Percentiles rank a stretch among this genome's conserved stretches.
Conservation (phyloP, 2,888 invertebrate species). For the Drosophila acutilabella region DNA sequence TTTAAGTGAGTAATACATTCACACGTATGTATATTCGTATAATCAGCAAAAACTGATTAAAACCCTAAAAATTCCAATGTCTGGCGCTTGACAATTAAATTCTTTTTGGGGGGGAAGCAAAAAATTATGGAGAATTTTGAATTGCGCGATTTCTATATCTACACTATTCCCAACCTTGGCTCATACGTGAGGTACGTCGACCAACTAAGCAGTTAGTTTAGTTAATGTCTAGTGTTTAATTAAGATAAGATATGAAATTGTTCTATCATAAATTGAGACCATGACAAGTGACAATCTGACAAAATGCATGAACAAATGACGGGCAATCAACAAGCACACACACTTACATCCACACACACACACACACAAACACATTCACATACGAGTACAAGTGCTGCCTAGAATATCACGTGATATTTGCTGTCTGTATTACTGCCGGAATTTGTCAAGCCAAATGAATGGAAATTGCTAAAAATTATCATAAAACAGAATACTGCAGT, state of each 20-base stretch:
- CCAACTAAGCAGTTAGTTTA: conserved; percentile 8
- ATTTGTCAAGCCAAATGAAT: too few species aligned
- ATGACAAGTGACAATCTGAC: conserved; percentile 37
- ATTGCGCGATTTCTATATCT: conserved; percentile 1
- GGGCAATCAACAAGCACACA: conserved; percentile 14
- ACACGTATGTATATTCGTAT: conserved; percentile 1
- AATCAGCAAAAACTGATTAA: conserved; percentile 20
- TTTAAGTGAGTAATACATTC: background rate
- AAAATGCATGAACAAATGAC: conserved; percentile 36
- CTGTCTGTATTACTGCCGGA: background rate
- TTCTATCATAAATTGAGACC: conserved; percentile 28
- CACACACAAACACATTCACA: background rate
- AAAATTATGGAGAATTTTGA: conserved; percentile 18
- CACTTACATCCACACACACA: conserved; percentile 15
- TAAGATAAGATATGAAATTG: conserved; percentile 42
- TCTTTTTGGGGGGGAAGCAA: background rate
- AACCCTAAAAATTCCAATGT: conserved; percentile 21
- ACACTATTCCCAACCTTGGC: conserved; percentile 15
- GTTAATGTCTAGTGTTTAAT: conserved; percentile 20
- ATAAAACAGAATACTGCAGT: too few species aligned
- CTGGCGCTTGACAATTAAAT: conserved; percentile 12
- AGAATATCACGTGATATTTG: conserved; percentile 63
- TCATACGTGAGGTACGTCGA: background rate
- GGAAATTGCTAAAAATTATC: too few species aligned
- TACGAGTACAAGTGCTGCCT: conserved; percentile 11